A percentile compares a stretch with the other conserved stretches of the same genome.
phyloP scores from a whole-genome alignment of 1,140 invertebrate species.

The Triops cancriformis region DNA sequence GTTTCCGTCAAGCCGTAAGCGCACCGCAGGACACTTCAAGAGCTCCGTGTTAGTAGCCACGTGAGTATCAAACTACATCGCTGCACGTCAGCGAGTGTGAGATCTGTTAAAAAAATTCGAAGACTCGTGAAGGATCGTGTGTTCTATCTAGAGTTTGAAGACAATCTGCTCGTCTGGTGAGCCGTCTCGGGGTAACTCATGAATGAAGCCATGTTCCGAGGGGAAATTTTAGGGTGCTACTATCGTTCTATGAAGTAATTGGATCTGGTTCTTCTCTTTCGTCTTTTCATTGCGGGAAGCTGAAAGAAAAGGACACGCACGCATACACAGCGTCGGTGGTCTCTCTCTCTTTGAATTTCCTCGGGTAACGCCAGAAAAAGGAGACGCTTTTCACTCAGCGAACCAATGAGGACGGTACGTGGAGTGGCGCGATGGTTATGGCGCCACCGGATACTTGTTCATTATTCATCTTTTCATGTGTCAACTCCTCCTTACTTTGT shows the following conservation, averaged over 20 bases:
- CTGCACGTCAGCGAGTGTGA: not conserved
- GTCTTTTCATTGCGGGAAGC: not conserved
- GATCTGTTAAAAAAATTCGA: not conserved
- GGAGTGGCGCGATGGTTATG: conserved; percentile 8
- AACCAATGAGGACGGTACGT: conserved; percentile 4
- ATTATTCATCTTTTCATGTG: not conserved
- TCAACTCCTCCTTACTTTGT: not conserved
- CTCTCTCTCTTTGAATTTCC: not conserved
- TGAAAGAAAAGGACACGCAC: not conserved
- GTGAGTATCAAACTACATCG: not conserved
- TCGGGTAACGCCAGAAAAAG: not conserved
- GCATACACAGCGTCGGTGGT: not conserved
- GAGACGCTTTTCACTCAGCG: not conserved
- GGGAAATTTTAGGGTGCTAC: not conserved
- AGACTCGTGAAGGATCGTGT: not conserved
- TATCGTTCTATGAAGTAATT: not conserved
- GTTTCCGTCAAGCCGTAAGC: no score
- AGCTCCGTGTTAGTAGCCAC: no score
- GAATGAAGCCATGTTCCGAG: not conserved
- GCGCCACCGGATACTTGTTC: conserved; percentile 8
- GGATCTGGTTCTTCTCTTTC: not conserved
- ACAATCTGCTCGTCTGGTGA: not conserved
- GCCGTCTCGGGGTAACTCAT: not conserved
- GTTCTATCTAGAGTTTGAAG: not conserved
- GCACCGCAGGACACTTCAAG: no score